Percentiles rank a stretch among this genome's conserved stretches.
These are phyloP conservation scores for Oryzias sinensis DNA, from an alignment of 2,797 vertebrate species.

Conservation along the genomic window DNA sequence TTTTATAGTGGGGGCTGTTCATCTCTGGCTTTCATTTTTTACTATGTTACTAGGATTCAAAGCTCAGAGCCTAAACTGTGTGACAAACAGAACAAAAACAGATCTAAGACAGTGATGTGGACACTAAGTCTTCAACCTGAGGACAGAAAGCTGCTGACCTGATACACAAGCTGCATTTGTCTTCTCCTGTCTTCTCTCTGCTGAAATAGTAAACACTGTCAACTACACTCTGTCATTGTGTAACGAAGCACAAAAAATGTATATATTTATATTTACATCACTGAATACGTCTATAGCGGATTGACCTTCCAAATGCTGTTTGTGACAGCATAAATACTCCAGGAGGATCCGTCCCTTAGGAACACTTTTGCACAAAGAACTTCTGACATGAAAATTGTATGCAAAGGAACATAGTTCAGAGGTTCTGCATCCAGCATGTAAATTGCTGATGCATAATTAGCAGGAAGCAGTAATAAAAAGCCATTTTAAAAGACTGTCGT, in stretches of 20 bases:
- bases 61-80: constrained; percentile 70
- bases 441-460: too few relatives aligned
- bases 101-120: constrained; percentile 71
- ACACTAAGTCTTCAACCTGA: constrained; percentile 78
- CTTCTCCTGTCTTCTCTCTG: constrained; percentile 88
- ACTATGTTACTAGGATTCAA: constrained; percentile 58
- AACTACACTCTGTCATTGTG: constrained; percentile 73
- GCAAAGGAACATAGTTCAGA: too few relatives aligned
- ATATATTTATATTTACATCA: too few relatives aligned
- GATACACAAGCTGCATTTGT: constrained; percentile 86
- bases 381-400: too few relatives aligned
- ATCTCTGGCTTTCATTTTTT: constrained; percentile 64
- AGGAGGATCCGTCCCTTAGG: too few relatives aligned
- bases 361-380: too few relatives aligned
- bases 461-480: too few relatives aligned
- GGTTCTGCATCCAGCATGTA: too few relatives aligned
- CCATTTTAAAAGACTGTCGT: too few relatives aligned
- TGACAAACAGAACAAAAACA: constrained; percentile 73
- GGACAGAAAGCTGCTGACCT: constrained; percentile 84
- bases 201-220: constrained; percentile 85
- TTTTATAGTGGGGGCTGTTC: constrained; percentile 29
- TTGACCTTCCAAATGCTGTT: constrained; percentile 9
- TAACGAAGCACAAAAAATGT: constrained; percentile 40
- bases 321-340: constrained; percentile 8
- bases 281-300: too few relatives aligned